Evolutionary conservation across 2,888 invertebrate genomes (phyloP).

Genomic region (Lasioglossum malachurum): DNA sequence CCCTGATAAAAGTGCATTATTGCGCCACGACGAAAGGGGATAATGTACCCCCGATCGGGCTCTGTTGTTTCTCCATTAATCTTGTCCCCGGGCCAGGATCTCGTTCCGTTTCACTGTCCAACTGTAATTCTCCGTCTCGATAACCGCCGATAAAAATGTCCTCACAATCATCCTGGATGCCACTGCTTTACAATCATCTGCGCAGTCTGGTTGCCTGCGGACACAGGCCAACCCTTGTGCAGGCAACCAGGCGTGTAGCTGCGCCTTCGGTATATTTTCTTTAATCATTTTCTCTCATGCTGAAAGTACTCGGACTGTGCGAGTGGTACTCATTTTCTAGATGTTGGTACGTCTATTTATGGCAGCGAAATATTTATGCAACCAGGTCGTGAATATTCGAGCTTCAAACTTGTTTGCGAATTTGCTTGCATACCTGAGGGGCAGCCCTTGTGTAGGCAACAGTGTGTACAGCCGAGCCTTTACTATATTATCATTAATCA

Average conservation of each 20-base stretch:
- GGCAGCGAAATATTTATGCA: background rate
- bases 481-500: background rate
- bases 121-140: background rate
- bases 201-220: background rate
- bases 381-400: background rate
- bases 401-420: background rate
- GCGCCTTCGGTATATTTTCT: background rate
- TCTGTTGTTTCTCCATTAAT: constrained; percentile 48
- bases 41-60: constrained; percentile 32
- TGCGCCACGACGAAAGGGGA: constrained; percentile 43
- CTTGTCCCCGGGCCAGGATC: background rate
- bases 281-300: background rate
- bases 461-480: background rate
- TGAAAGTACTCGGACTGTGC: background rate
- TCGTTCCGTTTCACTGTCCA: constrained; percentile 10
- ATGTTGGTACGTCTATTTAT: background rate
- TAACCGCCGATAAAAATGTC: constrained; percentile 1
- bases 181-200: background rate
- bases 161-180: background rate
- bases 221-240: background rate
- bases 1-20: constrained; percentile 45
- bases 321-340: background rate
- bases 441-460: background rate
- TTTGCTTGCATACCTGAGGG: background rate
- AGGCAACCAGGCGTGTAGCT: background rate